phyloP scores from a whole-genome alignment of 2,797 vertebrate genomes.

The Hoplostethus atlanticus region DNA sequence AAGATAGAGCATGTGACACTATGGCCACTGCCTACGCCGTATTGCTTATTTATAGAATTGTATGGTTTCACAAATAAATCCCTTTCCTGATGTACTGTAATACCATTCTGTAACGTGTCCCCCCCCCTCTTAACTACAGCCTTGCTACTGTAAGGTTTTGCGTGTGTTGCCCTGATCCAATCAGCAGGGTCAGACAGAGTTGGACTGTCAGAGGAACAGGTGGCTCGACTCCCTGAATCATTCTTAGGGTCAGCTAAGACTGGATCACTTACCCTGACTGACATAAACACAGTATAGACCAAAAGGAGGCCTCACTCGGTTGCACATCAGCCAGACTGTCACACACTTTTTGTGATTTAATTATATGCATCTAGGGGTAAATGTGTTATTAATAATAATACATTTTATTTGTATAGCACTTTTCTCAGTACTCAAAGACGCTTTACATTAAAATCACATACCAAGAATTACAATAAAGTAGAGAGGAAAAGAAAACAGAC shows the following conservation, averaged over 20 bases:
- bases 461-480: too few relatives aligned
- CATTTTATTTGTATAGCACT: too few relatives aligned
- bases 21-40: neutral
- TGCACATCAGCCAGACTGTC: neutral
- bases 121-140: neutral
- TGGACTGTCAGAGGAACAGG: conserved; percentile 17
- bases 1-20: neutral
- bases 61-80: neutral
- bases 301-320: conserved; percentile 3
- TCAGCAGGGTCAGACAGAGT: conserved; percentile 37
- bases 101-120: neutral
- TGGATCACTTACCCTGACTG: conserved; percentile 40
- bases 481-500: too few relatives aligned
- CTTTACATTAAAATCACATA: too few relatives aligned
- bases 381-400: neutral
- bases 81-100: neutral
- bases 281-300: conserved; percentile 33
- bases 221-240: conserved; percentile 20
- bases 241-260: conserved; percentile 35
- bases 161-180: conserved; percentile 36
- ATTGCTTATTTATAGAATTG: neutral
- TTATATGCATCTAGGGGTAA: neutral
- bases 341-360: neutral
- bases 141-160: neutral
- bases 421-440: too few relatives aligned